phyloP scores from a whole-genome alignment of 2,888 invertebrate species.

The Pocota personata region DNA sequence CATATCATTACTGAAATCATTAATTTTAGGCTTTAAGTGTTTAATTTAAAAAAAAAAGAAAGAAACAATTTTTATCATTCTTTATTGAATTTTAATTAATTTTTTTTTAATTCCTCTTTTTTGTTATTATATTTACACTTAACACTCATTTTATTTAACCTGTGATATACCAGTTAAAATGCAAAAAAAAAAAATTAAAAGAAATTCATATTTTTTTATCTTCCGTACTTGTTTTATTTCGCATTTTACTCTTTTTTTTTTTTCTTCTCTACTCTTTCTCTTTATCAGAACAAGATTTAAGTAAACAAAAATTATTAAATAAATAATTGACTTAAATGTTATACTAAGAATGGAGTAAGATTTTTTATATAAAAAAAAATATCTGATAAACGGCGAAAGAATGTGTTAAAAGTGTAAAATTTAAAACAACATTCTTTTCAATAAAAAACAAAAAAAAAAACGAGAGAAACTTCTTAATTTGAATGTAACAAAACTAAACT shows the following conservation, averaged over 20 bases:
- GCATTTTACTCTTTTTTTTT: not conserved
- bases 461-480: constrained; percentile 49
- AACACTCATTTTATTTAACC: constrained; percentile 59
- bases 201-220: not conserved
- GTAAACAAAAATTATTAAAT: constrained; percentile 25
- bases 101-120: not conserved
- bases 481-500: constrained; percentile 25
- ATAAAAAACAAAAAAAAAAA: constrained; percentile 15
- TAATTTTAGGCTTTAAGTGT: constrained; percentile 54
- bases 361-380: constrained; percentile 33
- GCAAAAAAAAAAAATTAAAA: not conserved
- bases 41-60: not conserved
- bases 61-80: not conserved
- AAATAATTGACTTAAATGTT: constrained; percentile 58
- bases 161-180: constrained; percentile 67
- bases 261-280: not conserved
- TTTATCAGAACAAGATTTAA: constrained; percentile 70
- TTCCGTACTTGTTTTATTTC: not conserved
- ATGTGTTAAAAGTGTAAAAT: constrained; percentile 49
- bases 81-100: not conserved
- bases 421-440: constrained; percentile 44
- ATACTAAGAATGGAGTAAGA: constrained; percentile 65
- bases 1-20: constrained; percentile 66
- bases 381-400: constrained; percentile 42
- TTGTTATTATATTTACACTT: constrained; percentile 3